Conservation (phyloP, 2,888 invertebrate species). For the Rhorus exstirpatorius region DNA sequence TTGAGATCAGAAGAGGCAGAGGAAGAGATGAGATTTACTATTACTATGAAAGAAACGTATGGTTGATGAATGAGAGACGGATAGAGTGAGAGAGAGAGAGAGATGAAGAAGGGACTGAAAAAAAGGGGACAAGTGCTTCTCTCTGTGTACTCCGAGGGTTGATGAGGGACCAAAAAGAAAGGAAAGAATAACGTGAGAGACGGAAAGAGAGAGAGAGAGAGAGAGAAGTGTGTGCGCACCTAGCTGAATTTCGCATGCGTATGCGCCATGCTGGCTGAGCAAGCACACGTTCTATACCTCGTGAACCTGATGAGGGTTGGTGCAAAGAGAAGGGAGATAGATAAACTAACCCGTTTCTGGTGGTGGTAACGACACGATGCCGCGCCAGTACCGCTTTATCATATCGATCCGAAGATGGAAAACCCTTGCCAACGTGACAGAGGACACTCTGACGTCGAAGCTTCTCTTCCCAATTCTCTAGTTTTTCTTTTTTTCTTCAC, state of each 20-base stretch:
- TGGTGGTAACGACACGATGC: conserved; percentile 40
- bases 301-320: conserved; percentile 23
- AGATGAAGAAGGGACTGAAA: conserved; percentile 31
- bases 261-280: conserved; percentile 53
- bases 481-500: conserved; percentile 1
- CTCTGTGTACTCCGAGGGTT: conserved; percentile 46
- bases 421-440: conserved; percentile 18
- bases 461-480: not conserved
- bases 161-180: conserved; percentile 8
- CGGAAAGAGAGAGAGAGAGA: too few species aligned
- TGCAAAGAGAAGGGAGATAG: conserved; percentile 17
- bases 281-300: conserved; percentile 23
- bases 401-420: conserved; percentile 63
- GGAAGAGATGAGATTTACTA: conserved; percentile 13
- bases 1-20: not conserved
- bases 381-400: conserved; percentile 29
- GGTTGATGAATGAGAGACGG: conserved; percentile 6
- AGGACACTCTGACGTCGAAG: conserved; percentile 26
- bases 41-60: conserved; percentile 19
- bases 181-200: too few species aligned
- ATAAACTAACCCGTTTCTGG: conserved; percentile 32
- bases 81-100: not conserved
- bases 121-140: conserved; percentile 36
- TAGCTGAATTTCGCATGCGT: conserved; percentile 54
- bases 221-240: conserved; percentile 47